These are phyloP conservation scores for Fragum fragum DNA, from an alignment of 2,888 invertebrate genomes.

Conservation along the genomic window DNA sequence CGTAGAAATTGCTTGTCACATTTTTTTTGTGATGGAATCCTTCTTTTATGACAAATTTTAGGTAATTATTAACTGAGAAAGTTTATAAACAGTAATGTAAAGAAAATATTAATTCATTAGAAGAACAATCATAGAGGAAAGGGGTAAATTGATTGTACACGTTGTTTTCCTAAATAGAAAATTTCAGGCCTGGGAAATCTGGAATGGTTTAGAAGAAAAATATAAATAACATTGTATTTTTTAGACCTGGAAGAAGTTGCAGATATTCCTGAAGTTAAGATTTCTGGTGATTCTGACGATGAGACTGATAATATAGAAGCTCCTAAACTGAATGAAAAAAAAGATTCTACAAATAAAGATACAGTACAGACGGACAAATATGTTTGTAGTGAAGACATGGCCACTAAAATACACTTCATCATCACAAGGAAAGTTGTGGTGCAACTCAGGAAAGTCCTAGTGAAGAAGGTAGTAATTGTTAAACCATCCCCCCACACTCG, in stretches of 20 bases:
- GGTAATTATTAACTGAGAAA: too few species aligned
- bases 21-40: too few species aligned
- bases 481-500: too few species aligned
- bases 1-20: not conserved
- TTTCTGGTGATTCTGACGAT: slow-evolving; percentile 39
- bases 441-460: slow-evolving; percentile 92
- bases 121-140: too few species aligned
- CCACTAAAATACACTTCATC: slow-evolving; percentile 92
- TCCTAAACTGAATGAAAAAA: slow-evolving; percentile 51
- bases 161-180: too few species aligned
- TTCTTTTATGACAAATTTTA: too few species aligned
- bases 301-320: slow-evolving; percentile 27
- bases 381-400: slow-evolving; percentile 86
- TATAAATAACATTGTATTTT: too few species aligned
- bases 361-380: slow-evolving; percentile 52
- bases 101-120: too few species aligned
- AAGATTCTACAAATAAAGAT: slow-evolving; percentile 15
- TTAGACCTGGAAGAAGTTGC: not conserved
- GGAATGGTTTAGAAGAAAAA: too few species aligned
- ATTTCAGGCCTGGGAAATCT: too few species aligned
- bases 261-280: slow-evolving; percentile 17
- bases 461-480: slow-evolving; percentile 87
- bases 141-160: too few species aligned
- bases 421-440: slow-evolving; percentile 92
- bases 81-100: too few species aligned